Evolutionary conservation across 2,888 invertebrate species (phyloP).

Genomic region (Acleris laterana): DNA sequence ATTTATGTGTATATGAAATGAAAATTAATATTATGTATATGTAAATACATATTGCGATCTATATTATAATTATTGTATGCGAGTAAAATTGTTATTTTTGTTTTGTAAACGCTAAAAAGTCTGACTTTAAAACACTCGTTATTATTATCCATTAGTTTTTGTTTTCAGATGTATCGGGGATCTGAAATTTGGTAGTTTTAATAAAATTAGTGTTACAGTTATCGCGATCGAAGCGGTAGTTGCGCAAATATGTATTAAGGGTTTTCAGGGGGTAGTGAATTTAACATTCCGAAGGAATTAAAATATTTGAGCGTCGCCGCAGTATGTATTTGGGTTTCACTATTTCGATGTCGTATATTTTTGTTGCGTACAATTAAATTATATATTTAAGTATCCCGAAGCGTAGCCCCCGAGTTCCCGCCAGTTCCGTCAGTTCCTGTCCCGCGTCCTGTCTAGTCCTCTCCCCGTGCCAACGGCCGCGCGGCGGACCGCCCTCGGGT

Average conservation of each 20-base stretch:
- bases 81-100: conserved; percentile 79
- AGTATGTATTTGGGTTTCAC: conserved; percentile 39
- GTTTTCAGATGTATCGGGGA: conserved; percentile 68
- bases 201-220: conserved; percentile 66
- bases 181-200: conserved; percentile 74
- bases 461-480: conserved; percentile 80
- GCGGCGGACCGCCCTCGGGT: conserved; percentile 49
- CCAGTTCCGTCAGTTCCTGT: conserved; percentile 70
- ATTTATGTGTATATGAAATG: conserved; percentile 78
- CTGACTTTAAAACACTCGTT: conserved; percentile 83
- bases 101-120: conserved; percentile 80
- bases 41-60: conserved; percentile 82
- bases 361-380: conserved; percentile 48
- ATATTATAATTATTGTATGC: conserved; percentile 72
- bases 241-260: conserved; percentile 56
- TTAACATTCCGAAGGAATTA: conserved; percentile 77
- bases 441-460: conserved; percentile 80
- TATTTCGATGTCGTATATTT: conserved; percentile 42
- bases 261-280: conserved; percentile 70
- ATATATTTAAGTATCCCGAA: conserved; percentile 40
- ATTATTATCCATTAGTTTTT: conserved; percentile 52
- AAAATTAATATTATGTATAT: conserved; percentile 80
- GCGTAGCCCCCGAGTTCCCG: neutral
- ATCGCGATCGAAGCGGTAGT: conserved; percentile 65
- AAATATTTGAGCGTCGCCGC: conserved; percentile 64